These are phyloP conservation scores for Neolamprologus fasciatus DNA, from an alignment of 2,113 vertebrate species.

Conservation along the genomic window DNA sequence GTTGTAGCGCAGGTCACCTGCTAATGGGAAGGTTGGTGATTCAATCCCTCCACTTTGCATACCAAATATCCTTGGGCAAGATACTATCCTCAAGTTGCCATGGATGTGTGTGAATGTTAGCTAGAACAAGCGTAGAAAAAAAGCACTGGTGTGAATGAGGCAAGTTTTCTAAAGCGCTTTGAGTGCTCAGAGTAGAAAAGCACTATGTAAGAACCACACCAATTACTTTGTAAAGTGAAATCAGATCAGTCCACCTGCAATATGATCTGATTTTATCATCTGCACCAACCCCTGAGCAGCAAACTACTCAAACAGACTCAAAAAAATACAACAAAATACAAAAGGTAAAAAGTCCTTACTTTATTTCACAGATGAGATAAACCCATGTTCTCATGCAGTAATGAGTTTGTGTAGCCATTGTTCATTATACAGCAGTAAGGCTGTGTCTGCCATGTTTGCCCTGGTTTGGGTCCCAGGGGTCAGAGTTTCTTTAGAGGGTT, in stretches of 20 bases:
- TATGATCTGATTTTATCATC: neutral
- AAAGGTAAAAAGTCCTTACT: neutral
- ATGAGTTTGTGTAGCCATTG: neutral
- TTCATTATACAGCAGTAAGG: neutral
- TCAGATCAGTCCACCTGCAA: neutral
- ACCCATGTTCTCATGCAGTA: neutral
- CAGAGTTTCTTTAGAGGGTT: neutral
- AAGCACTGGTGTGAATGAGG: neutral
- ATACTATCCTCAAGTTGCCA: neutral
- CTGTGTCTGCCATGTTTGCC: neutral
- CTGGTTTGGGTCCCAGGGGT: neutral
- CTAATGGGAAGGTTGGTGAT: neutral
- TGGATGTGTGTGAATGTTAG: neutral
- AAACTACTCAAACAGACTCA: neutral
- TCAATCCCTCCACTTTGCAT: neutral
- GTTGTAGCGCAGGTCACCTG: fast-evolving
- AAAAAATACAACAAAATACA: neutral
- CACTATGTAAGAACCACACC: neutral
- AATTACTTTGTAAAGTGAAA: neutral
- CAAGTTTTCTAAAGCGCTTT: neutral
- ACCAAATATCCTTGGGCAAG: neutral
- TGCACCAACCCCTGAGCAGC: neutral
- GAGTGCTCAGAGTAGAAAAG: neutral
- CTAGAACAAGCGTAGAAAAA: neutral
- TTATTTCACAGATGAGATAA: neutral